Base-by-base conservation (phyloP, 2,888 invertebrate genomes). In the Eugnorisma glareosa region DNA sequence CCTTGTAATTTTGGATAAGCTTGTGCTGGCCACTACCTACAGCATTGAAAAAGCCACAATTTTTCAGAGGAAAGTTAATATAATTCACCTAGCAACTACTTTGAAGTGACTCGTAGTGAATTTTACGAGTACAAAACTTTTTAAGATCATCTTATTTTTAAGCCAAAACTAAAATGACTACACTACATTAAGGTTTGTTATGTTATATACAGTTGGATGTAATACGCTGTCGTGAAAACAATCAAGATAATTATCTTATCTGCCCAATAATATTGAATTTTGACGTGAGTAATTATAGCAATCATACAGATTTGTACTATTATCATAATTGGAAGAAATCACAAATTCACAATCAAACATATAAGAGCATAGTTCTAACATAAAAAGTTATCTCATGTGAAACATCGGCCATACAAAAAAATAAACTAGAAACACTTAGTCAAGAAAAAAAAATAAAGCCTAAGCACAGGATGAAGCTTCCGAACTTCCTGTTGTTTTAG, bases 381-480 rank as follows among this genome's bases (percentile, higher is more conserved):
- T 61, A 73, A 69, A 61, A 81, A 83, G 11, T 45, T 48, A 67
- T 57, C 18, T 70, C 43, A 11, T 28, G 35, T 76, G 43, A 59
- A 68, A 70, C 57, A 7, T 77, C 73, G 70, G 67, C 77, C 73
- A 78, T 82, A 66, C 59, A 75, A 70, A 61, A 43, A 77, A 88
- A 66, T 82, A 77, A 54, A 75, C 64, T 75, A 82, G 78, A 86
- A 79, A 75, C 70, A 70, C n/a, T n/a, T 67, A 77, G 35, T 54
- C 28, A n/a, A 84, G 80, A 85, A 87, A 86, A 86, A 88, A 89
- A 90, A 89, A 84, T 81, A 89, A 90, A 90, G 86, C 84, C 77
- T 79, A 85, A 84, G 87, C 86, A 81, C 86, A 88, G 78, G 84
- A 88, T 83, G 85, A 89, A 87, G 87, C 89, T 88, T 86, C 82